Base-by-base conservation (phyloP, 2,797 vertebrate genomes). In the Esox masquinongy region DNA sequence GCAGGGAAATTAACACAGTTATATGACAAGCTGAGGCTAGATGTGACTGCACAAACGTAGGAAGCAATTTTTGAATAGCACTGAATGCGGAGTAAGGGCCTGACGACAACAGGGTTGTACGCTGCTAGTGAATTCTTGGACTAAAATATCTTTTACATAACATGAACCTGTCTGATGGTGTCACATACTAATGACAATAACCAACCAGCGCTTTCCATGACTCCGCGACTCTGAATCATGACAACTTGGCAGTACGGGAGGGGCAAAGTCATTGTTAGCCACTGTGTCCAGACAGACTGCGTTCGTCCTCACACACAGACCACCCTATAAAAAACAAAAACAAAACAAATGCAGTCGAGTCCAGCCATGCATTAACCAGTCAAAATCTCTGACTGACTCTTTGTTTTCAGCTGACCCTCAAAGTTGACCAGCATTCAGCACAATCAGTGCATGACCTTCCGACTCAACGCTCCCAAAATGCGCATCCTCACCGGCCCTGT, bases 361-460 rank as follows among this genome's bases (percentile, higher is more conserved):
- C 77, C 19, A 68, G 79, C 74, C 86, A 67, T 76, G 69, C 81
- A 78, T 77, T 74, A 67, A 77, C 74, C 39, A 15, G 72, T 81
- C 84, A 78, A 81, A 82, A 82, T 84, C 75, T 51, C 73, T 47
- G 82, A 77, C 80, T 74, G 72, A 87, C 85, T 84, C 78, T 76
- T 88, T 88, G 82, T 84, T 76, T 73, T 74, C 43, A 66, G 82
- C 72, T 76, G 72, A 87, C 85, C 85, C 78, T 76, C 77, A 76
- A 78, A 86, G 81, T 61, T 77, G 79, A 82, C 81, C 61, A 71
- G 83, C 85, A 84, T 92, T 92, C 86, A 91, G 79, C 79, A 82
- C 88, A 91, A 90, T 79, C 88, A 86, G 89, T 87, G 88, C 90
- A 84, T 91, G 90, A 89, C 89, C 80, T 86, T 80, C 84, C 76